These are phyloP conservation scores for Sebastes elongatus DNA, from an alignment of 2,797 vertebrate genomes.

Conservation along the genomic window DNA sequence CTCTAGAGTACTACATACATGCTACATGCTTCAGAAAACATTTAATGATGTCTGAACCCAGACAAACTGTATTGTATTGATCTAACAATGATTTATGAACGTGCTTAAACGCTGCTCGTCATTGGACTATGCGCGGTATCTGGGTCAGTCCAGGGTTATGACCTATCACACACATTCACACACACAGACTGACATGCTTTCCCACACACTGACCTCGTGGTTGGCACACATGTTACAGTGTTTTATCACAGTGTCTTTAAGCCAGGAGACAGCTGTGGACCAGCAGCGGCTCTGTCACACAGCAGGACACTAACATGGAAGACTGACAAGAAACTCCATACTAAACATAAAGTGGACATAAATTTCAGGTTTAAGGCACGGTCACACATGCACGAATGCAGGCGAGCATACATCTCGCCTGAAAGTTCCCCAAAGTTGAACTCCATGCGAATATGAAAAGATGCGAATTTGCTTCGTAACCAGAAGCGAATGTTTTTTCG, in stretches of 20 bases:
- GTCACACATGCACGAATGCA: not conserved
- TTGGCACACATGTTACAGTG: constrained; percentile 51
- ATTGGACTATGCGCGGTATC: constrained; percentile 11
- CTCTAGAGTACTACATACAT: not conserved
- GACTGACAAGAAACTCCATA: constrained; percentile 18
- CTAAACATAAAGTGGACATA: not conserved
- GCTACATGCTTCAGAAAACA: not conserved
- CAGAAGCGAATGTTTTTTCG: not conserved
- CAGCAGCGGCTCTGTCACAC: constrained; percentile 37
- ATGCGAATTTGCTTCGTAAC: not conserved
- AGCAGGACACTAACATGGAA: constrained; percentile 43
- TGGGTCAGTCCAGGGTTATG: constrained; percentile 25
- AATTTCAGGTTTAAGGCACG: not conserved
- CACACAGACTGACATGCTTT: constrained; percentile 48
- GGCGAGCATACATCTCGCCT: accelerated
- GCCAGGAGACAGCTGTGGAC: constrained; percentile 58
- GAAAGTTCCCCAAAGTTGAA: not conserved
- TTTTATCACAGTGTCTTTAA: constrained; percentile 54
- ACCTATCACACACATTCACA: constrained; percentile 38
- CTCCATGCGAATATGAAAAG: not conserved
- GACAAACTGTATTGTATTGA: not conserved
- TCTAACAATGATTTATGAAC: constrained; percentile 44
- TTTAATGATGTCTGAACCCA: not conserved
- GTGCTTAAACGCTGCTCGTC: constrained; percentile 25
- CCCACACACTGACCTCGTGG: constrained; percentile 52